Percentiles rank a stretch among this genome's conserved stretches.
These are phyloP conservation scores for Axis porcinus DNA, from an alignment of 2,113 vertebrate genomes.

Conservation along the genomic window DNA sequence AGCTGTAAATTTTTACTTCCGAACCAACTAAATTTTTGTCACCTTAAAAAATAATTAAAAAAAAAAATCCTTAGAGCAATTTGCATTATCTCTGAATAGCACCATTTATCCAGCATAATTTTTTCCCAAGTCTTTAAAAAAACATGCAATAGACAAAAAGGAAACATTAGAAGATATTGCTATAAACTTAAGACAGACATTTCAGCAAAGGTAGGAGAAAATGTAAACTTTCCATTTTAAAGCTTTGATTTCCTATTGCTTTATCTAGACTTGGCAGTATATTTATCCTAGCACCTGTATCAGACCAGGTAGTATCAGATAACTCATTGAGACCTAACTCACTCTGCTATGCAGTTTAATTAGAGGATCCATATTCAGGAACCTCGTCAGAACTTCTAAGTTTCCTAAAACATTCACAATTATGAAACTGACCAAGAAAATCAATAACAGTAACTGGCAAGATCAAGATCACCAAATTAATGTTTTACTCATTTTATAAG, in stretches of 20 bases:
- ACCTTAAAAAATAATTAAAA: conserved; percentile 66
- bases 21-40: conserved; percentile 84
- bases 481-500: neutral
- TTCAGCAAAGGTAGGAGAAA: neutral
- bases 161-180: neutral
- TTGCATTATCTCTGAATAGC: neutral
- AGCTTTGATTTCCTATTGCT: neutral
- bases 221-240: neutral
- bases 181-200: neutral
- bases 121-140: neutral
- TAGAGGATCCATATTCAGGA: neutral
- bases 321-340: neutral
- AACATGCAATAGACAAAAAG: neutral
- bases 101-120: neutral
- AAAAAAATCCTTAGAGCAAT: neutral
- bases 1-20: conserved; percentile 85
- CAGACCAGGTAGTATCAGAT: neutral
- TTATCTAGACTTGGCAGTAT: neutral
- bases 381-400: neutral
- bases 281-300: neutral
- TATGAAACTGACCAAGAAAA: neutral
- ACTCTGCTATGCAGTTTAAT: neutral
- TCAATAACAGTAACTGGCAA: neutral
- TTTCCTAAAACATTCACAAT: neutral
- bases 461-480: conserved; percentile 1